These are phyloP conservation scores for Heloderma charlesbogerti DNA, from an alignment of 2,113 vertebrate genomes.

Conservation along the genomic window DNA sequence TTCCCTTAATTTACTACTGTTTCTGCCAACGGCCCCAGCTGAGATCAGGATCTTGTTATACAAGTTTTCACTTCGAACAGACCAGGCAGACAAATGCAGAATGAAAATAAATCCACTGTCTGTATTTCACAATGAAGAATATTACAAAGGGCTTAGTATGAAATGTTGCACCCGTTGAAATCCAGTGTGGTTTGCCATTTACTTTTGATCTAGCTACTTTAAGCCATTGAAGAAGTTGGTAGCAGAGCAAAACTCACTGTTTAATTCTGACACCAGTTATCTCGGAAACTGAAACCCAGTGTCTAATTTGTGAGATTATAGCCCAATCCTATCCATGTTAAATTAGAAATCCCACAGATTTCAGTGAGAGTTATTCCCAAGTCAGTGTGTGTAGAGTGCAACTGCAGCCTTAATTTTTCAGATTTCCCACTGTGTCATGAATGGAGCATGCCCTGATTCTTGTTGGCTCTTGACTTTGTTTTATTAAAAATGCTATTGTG, in stretches of 20 bases:
- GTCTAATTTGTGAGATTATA: not conserved
- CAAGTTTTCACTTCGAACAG: constrained; percentile 1
- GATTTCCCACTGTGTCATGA: not conserved
- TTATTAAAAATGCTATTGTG: not conserved
- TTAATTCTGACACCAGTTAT: not conserved
- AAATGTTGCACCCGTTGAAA: not conserved
- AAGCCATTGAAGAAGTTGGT: not conserved
- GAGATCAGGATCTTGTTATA: not conserved
- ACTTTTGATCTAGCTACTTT: not conserved
- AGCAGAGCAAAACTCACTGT: not conserved
- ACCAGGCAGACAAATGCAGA: not conserved
- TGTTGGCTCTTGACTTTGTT: not conserved
- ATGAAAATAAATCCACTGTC: not conserved
- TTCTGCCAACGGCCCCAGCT: not conserved
- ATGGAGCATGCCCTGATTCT: not conserved
- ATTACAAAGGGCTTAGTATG: not conserved
- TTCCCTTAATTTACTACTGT: not conserved
- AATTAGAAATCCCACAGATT: not conserved
- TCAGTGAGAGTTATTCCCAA: not conserved
- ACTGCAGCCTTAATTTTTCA: not conserved
- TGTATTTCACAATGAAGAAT: not conserved
- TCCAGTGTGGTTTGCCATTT: not conserved
- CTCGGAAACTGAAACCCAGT: not conserved
- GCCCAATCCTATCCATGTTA: not conserved
- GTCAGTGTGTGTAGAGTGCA: not conserved